These are phyloP conservation scores for Eulemur coronatus DNA, from an alignment of 2,797 vertebrate genomes.

Conservation along the genomic window DNA sequence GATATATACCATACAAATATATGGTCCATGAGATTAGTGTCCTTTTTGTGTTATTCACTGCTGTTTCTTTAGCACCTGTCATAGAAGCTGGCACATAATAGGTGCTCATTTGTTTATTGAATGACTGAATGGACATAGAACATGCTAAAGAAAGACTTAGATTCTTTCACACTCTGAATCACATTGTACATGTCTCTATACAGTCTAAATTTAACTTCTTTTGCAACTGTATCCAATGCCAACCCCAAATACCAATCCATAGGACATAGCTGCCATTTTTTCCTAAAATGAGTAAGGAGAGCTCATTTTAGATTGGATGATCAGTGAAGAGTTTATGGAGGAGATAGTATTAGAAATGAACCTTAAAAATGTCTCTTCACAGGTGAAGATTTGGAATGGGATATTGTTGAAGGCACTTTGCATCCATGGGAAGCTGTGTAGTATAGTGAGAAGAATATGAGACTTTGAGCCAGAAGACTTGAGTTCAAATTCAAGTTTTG, in stretches of 20 bases:
- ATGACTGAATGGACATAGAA: neutral
- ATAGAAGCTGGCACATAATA: neutral
- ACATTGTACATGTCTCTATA: neutral
- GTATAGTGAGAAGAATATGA: neutral
- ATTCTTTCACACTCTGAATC: neutral
- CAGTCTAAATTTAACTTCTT: constrained; percentile 2
- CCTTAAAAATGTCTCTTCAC: neutral
- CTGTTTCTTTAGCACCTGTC: neutral
- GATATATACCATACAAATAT: neutral
- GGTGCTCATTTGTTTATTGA: neutral
- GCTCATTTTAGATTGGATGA: neutral
- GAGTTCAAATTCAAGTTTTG: neutral
- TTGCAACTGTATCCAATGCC: neutral
- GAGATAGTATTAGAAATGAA: constrained; percentile 17
- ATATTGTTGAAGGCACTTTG: neutral
- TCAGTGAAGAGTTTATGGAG: neutral
- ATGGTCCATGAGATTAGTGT: neutral
- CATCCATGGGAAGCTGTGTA: neutral
- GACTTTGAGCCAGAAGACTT: neutral
- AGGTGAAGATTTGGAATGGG: neutral
- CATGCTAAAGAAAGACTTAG: neutral
- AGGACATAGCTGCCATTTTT: neutral
- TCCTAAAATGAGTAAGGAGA: neutral
- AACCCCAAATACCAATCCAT: neutral
- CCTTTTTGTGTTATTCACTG: neutral